phyloP scores from a whole-genome alignment of 2,797 vertebrate species.

The Rachycentron canadum region DNA sequence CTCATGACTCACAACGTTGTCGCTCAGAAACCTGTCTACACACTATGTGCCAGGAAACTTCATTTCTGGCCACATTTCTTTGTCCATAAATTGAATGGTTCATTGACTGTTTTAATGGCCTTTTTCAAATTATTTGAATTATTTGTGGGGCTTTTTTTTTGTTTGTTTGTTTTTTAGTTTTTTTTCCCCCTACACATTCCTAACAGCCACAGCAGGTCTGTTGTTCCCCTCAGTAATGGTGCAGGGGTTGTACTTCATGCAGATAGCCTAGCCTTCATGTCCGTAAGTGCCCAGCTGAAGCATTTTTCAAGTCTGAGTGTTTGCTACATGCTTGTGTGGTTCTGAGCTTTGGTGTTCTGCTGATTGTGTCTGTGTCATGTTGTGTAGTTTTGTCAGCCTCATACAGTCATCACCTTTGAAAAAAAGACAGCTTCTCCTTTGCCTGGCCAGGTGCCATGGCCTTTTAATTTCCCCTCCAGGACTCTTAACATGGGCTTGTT shows the following conservation, averaged over 20 bases:
- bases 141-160: no score
- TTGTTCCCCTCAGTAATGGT: constrained; percentile 18
- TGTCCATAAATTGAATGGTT: no score
- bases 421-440: constrained; percentile 29
- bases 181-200: background rate
- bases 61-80: background rate
- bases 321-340: background rate
- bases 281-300: background rate
- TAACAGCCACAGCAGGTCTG: background rate
- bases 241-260: background rate
- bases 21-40: background rate
- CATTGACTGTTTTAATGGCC: background rate
- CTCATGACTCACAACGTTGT: background rate
- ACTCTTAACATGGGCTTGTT: constrained; percentile 23
- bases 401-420: constrained; percentile 11
- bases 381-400: constrained; percentile 2
- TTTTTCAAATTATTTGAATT: background rate
- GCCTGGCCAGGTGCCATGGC: constrained; percentile 29
- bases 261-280: constrained; percentile 1
- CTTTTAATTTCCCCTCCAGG: constrained; percentile 25
- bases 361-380: background rate
- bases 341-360: background rate
- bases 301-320: constrained; percentile 12
- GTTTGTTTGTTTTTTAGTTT: no score
- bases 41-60: background rate